phyloP scores from a whole-genome alignment of 1,140 invertebrate genomes.

The Aphis craccivora region DNA sequence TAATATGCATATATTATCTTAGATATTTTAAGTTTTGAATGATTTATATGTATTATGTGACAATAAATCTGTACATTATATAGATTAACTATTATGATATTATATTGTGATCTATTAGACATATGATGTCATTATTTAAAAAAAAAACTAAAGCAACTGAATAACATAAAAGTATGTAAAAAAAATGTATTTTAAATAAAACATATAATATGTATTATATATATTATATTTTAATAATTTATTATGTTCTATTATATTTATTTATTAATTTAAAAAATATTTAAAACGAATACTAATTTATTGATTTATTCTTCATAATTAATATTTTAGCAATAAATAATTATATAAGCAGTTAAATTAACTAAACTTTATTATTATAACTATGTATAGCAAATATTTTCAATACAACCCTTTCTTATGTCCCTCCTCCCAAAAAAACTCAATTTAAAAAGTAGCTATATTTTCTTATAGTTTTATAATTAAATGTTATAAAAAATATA shows the following conservation, averaged over 20 bases:
- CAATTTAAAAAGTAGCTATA: background rate
- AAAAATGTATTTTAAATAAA: background rate
- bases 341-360: background rate
- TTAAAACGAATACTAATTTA: too few species aligned
- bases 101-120: background rate
- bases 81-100: background rate
- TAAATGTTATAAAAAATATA: background rate
- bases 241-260: too few species aligned
- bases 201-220: too few species aligned
- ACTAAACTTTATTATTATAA: background rate
- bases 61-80: background rate
- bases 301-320: too few species aligned
- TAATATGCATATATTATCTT: background rate
- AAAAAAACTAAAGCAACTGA: background rate
- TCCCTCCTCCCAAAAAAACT: background rate
- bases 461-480: background rate
- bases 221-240: background rate
- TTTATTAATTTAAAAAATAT: too few species aligned
- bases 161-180: background rate
- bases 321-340: background rate
- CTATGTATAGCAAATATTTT: background rate
- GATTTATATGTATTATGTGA: background rate
- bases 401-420: background rate
- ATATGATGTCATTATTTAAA: background rate
- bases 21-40: background rate